Base-by-base conservation (phyloP, 2,113 vertebrate species). In the Pheucticus melanocephalus region DNA sequence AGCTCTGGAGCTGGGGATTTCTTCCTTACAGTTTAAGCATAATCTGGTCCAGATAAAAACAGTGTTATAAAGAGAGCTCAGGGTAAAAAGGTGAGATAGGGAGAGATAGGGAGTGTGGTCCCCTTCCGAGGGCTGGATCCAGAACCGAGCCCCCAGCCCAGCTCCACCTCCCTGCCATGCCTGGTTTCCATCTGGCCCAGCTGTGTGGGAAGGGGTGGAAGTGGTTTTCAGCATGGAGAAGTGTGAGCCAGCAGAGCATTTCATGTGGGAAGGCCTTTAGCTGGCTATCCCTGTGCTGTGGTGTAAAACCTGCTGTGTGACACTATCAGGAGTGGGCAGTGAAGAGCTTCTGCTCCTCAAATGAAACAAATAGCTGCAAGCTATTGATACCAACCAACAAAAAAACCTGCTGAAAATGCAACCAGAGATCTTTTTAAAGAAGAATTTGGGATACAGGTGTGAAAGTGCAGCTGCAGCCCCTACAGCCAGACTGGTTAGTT, bases 371-470 rank as follows among this genome's bases (percentile, higher is more conserved):
- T 28, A 77, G 24, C 28, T 92, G 90, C 88, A 90, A 82, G 69
- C 80, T 87, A 47, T 45, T 87, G 76, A 54, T 40, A 22, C 28
- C 45, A 73, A 94, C 39, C 33, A 57, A 35, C 18, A 53, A 66
- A 94, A 45, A 66, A 87, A 79, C 56, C 88, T 91, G 70, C 59
- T 91, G 88, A 82, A 94, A 85, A 73, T 76, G 59, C 77, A 76
- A 33, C 64, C 76, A 86, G 70, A 83, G 66, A n/a, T 30, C 40
- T 54, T 65, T 37, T 18, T 21, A 22, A 80, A 78, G 50, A 69
- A 42, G 20, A 48, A 56, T 7, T 65, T 57, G 28, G 28, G 44
- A 59, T 82, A 37, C 24, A 73, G 91, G 69, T 37, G 63, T 76
- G 63, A n/a, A 73, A 70, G 27, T 39, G 25, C 42, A 80, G 59